These are phyloP conservation scores for Polietes domitor DNA, from an alignment of 2,888 invertebrate genomes.

Conservation along the genomic window DNA sequence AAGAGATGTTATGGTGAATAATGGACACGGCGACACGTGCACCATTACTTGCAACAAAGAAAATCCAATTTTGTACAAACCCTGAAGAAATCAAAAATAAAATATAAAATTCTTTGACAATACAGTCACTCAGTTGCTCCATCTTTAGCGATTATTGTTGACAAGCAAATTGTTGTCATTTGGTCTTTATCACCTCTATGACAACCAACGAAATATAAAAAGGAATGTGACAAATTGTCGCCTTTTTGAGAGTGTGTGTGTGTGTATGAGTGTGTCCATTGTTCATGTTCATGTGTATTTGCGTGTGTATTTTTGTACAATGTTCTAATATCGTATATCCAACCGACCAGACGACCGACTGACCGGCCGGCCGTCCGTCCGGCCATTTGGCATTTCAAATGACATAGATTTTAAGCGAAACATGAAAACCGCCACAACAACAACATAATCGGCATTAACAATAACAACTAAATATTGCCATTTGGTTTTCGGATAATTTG, in stretches of 20 bases:
- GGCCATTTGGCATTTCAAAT: conserved; percentile 50
- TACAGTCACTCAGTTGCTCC: too few relatives aligned
- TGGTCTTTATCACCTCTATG: conserved; percentile 55
- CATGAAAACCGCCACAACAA: conserved; percentile 9
- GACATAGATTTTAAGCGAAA: conserved; percentile 37
- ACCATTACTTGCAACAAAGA: background rate
- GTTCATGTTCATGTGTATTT: too few relatives aligned
- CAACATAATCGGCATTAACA: background rate
- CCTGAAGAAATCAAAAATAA: too few relatives aligned
- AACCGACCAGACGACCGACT: too few relatives aligned
- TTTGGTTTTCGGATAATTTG: conserved; percentile 40
- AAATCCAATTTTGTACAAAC: too few relatives aligned
- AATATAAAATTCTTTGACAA: too few relatives aligned
- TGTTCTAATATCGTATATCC: too few relatives aligned
- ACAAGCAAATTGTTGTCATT: conserved; percentile 37
- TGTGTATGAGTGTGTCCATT: too few relatives aligned
- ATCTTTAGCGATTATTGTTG: too few relatives aligned
- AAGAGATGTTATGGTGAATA: conserved; percentile 83
- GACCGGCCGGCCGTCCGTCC: too few relatives aligned
- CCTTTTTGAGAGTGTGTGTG: background rate
- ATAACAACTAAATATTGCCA: conserved; percentile 47
- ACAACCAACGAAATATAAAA: conserved; percentile 26
- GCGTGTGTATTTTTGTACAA: background rate
- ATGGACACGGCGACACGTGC: too few relatives aligned
- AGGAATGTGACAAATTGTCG: conserved; percentile 46